A percentile compares a stretch with the other conserved stretches of the same genome.
These are phyloP conservation scores for Clamator glandarius DNA, from an alignment of 2,797 vertebrate genomes.

Conservation along the genomic window DNA sequence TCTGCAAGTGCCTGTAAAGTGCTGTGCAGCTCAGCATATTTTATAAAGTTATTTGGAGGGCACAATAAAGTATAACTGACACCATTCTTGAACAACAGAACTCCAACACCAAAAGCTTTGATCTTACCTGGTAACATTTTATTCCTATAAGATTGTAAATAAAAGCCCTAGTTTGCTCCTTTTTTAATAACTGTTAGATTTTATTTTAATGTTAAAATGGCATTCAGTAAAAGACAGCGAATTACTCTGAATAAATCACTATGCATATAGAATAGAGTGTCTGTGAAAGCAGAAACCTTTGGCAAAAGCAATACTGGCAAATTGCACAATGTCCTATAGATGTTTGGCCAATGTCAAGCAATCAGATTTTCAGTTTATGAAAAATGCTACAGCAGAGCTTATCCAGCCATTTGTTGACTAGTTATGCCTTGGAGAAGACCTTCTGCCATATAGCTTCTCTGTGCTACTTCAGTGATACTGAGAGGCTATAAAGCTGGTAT, in stretches of 20 bases:
- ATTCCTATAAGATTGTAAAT: conserved; percentile 21
- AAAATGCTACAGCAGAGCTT: not conserved
- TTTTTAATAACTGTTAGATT: not conserved
- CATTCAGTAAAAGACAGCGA: not conserved
- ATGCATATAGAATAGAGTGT: rapidly evolving
- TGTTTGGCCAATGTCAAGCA: not conserved
- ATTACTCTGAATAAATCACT: not conserved
- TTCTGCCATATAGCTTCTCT: not conserved
- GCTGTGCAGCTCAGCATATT: not conserved
- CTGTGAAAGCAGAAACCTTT: not conserved
- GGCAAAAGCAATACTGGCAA: not conserved
- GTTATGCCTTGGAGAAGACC: not conserved
- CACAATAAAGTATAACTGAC: not conserved
- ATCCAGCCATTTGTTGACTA: not conserved
- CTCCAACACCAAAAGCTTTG: not conserved
- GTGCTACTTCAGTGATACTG: not conserved
- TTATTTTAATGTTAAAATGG: not conserved
- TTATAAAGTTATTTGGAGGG: not conserved
- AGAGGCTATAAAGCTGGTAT: not conserved
- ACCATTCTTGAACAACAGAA: not conserved
- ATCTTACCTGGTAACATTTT: not conserved
- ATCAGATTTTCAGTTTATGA: not conserved
- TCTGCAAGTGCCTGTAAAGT: not conserved
- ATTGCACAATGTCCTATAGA: not conserved
- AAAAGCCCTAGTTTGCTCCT: not conserved